Percentiles rank a stretch among this genome's conserved stretches.
These are phyloP conservation scores for Chondrilla cf. caribensis DNA, from an alignment of 37 sponge, comb jelly and placozoan species.

Conservation along the genomic window DNA sequence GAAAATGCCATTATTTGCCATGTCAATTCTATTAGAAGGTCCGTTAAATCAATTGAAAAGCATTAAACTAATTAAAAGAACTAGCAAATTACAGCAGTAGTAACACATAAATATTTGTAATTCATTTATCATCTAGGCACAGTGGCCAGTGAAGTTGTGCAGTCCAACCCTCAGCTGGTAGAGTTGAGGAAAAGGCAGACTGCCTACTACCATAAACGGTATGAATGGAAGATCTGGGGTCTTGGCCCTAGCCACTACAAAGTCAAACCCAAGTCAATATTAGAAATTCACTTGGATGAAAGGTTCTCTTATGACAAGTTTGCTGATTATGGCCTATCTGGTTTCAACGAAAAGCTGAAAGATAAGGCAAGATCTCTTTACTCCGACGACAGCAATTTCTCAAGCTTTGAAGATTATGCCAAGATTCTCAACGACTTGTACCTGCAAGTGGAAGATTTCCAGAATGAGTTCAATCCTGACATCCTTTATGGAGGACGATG, in stretches of 20 bases:
- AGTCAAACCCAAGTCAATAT: neutral
- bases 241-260: slow-evolving; percentile 4
- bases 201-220: neutral
- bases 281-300: slow-evolving; percentile 37
- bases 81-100: too few relatives aligned
- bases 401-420: too few relatives aligned
- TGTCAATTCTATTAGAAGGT: too few relatives aligned
- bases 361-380: too few relatives aligned
- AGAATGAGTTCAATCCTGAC: neutral
- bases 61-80: too few relatives aligned
- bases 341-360: neutral
- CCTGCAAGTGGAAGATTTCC: neutral
- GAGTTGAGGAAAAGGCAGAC: slow-evolving; percentile 21
- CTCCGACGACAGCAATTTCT: too few relatives aligned
- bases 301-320: slow-evolving; percentile 36
- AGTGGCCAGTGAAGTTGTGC: slow-evolving; percentile 4
- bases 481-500: slow-evolving; percentile 33
- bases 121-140: too few relatives aligned
- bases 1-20: too few relatives aligned
- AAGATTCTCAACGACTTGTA: too few relatives aligned
- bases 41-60: too few relatives aligned
- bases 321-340: slow-evolving; percentile 14
- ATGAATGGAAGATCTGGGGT: slow-evolving; percentile 30
- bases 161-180: slow-evolving; percentile 2
- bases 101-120: too few relatives aligned